phyloP scores from a whole-genome alignment of 2,113 vertebrate species.

The Dasypus novemcinctus region DNA sequence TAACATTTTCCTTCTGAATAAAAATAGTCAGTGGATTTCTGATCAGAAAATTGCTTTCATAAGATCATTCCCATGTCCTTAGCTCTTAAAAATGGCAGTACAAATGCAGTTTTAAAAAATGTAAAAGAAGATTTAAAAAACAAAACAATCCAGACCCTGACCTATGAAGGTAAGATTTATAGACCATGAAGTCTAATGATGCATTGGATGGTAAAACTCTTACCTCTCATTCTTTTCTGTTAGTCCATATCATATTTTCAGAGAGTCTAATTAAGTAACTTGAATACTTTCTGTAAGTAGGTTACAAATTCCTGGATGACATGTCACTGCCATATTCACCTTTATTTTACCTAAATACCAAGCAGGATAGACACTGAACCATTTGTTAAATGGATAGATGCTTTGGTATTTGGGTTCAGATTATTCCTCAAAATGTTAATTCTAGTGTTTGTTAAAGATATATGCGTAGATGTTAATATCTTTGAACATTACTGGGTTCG shows the following conservation, averaged over 20 bases:
- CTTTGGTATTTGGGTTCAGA: background rate
- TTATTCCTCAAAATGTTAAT: background rate
- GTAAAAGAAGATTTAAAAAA: no score
- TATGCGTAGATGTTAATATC: background rate
- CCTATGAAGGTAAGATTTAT: no score
- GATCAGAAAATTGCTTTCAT: background rate
- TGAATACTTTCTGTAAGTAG: background rate
- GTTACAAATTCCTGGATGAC: background rate
- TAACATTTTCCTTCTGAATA: background rate
- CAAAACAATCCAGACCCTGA: no score
- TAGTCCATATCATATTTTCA: background rate
- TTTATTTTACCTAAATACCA: background rate
- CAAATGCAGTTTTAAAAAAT: background rate
- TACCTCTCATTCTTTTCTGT: background rate
- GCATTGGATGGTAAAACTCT: rapidly evolving
- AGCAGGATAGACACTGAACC: background rate
- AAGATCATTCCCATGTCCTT: background rate
- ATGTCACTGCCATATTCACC: background rate
- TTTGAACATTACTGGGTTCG: background rate
- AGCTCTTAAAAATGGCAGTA: background rate
- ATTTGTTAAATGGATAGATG: background rate
- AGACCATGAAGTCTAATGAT: background rate
- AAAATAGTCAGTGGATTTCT: background rate
- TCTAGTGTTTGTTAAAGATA: background rate
- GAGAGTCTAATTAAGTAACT: no score